phyloP scores from a whole-genome alignment of 1,140 invertebrate genomes.

The Zaprionus africanus region DNA sequence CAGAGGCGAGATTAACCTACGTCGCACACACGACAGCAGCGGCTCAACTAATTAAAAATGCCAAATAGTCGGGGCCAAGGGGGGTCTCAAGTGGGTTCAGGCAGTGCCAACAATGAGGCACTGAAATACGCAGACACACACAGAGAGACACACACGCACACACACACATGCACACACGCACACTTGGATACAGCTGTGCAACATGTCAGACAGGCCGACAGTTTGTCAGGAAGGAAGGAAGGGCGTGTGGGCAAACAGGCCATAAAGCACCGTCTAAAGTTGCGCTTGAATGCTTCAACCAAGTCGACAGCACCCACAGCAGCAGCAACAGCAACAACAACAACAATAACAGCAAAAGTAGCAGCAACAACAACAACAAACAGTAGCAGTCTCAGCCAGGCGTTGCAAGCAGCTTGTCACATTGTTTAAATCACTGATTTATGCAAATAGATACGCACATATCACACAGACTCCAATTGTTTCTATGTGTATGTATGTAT shows the following conservation, averaged over 20 bases:
- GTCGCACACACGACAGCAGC: constrained; percentile 47
- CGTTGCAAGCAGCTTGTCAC: constrained; percentile 77
- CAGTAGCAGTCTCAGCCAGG: constrained; percentile 55
- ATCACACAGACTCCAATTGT: constrained; percentile 26
- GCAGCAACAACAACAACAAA: constrained; percentile 1
- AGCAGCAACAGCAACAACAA: constrained; percentile 1
- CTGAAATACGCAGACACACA: constrained; percentile 13
- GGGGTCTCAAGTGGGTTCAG: constrained; percentile 47
- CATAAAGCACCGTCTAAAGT: constrained; percentile 56
- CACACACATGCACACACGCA: not conserved
- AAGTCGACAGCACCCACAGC: constrained; percentile 10
- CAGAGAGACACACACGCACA: constrained; percentile 4
- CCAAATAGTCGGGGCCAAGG: constrained; percentile 67
- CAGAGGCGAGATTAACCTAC: constrained; percentile 44
- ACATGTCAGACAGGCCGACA: constrained; percentile 51
- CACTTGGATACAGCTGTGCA: constrained; percentile 38
- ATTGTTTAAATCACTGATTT: constrained; percentile 78
- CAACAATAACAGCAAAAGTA: not conserved
- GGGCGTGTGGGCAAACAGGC: constrained; percentile 24
- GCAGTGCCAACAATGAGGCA: constrained; percentile 46
- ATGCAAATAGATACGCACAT: constrained; percentile 62
- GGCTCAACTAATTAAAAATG: constrained; percentile 77
- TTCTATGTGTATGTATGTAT: constrained; percentile 16
- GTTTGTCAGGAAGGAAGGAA: constrained; percentile 24
- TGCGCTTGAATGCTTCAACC: constrained; percentile 40